These are phyloP conservation scores for Drosophila eugracilis DNA, from an alignment of 1,140 invertebrate genomes.

Conservation along the genomic window DNA sequence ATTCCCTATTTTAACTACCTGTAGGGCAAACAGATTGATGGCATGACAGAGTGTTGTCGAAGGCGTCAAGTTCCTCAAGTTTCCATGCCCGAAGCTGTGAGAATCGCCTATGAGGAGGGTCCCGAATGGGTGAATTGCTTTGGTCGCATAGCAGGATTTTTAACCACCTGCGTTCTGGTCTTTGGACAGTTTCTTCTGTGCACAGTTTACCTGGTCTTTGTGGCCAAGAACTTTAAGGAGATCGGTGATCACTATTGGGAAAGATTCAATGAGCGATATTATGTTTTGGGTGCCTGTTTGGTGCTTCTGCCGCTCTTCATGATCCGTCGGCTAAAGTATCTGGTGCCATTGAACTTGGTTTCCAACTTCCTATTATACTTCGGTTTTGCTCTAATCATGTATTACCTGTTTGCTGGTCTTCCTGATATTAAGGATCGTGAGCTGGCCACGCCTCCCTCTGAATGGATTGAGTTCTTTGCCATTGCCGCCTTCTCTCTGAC, in stretches of 20 bases:
- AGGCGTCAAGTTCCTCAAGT: constrained; percentile 59
- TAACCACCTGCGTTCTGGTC: constrained; percentile 60
- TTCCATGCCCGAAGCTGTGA: constrained; percentile 63
- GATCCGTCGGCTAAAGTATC: constrained; percentile 55
- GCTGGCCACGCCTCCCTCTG: constrained; percentile 24
- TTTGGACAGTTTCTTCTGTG: constrained; percentile 64
- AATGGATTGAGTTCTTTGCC: constrained; percentile 62
- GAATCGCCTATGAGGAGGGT: constrained; percentile 59
- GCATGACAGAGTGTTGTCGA: constrained; percentile 70
- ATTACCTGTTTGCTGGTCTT: constrained; percentile 52
- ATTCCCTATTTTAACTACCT: constrained; percentile 4
- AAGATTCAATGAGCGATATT: constrained; percentile 41
- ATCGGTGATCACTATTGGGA: constrained; percentile 54
- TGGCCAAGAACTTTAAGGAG: constrained; percentile 68
- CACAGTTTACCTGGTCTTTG: constrained; percentile 67
- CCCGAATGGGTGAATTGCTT: constrained; percentile 48
- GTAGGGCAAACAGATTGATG: constrained; percentile 38
- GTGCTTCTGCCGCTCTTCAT: constrained; percentile 58
- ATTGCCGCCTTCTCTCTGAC: constrained; percentile 66
- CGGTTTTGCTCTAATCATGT: constrained; percentile 61
- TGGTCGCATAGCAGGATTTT: constrained; percentile 27
- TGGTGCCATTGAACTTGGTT: constrained; percentile 59
- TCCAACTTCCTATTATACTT: constrained; percentile 56
- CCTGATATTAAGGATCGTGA: constrained; percentile 22
- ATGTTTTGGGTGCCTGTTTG: constrained; percentile 44